Evolutionary conservation across 1,140 invertebrate species (phyloP).

Genomic region (Sitobion miscanthi): DNA sequence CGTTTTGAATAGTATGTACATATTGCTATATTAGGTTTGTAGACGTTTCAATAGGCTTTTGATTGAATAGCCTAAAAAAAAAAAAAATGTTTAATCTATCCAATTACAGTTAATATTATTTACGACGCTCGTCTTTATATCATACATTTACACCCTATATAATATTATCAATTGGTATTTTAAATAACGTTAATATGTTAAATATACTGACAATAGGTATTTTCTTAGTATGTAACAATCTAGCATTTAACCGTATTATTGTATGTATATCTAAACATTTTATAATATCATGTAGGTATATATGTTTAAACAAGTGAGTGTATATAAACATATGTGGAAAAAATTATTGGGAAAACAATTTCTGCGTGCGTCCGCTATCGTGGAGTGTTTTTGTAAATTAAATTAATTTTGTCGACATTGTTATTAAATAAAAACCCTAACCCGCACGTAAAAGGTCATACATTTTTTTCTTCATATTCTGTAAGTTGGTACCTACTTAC

Average conservation of each 20-base stretch:
- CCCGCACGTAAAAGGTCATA: not conserved
- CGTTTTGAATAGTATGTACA: not conserved
- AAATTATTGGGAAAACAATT: not conserved
- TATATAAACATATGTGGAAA: not conserved
- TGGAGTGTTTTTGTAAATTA: not conserved
- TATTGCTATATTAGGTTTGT: not conserved
- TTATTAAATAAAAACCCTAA: constrained; percentile 8
- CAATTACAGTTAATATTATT: not conserved
- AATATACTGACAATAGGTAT: not conserved
- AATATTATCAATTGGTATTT: not conserved
- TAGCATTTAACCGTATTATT: not conserved
- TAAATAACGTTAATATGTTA: not conserved
- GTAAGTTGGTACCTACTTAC: not conserved
- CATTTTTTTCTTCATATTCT: not conserved
- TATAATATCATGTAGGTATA: not conserved
- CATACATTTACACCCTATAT: no score
- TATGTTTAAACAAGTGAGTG: not conserved
- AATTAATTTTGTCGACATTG: not conserved
- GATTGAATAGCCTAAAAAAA: not conserved
- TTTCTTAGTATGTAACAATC: not conserved
- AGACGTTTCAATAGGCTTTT: not conserved
- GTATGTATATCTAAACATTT: not conserved
- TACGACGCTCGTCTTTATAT: not conserved
- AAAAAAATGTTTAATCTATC: not conserved
- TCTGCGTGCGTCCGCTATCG: not conserved